Evolutionary conservation across 2,113 vertebrate genomes (phyloP), one percentile per base, ranked within the genome.

Genomic region (Lipophrys pholis): DNA sequence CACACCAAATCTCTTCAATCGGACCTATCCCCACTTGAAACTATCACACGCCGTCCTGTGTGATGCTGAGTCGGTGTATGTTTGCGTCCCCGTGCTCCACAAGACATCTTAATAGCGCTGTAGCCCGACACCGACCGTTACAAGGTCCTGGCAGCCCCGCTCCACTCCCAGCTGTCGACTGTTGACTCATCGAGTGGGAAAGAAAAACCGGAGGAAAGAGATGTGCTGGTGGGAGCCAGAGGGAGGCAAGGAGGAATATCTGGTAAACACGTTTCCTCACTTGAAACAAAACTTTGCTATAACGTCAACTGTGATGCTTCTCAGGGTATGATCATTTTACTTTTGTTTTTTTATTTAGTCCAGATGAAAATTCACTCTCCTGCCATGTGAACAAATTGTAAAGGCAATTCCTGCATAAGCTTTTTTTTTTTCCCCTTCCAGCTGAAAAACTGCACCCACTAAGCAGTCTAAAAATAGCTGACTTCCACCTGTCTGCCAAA

Each of bases 401-500:
- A 82, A 90, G 81, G 84, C 81, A 86, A 82, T 90, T 88, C 81
- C 71, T 59, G 57, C 68, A 46, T 63, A 78, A 86, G 70, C 81
- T 48, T n/a, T 73, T 74, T 80, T 61, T 58, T 64, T 58, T 72
- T 59, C 21, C 21, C 21, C 21, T 30, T 30, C 21, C 35, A 43
- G 49, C 49, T 12, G 8, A 72, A 56, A 83, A 88, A 80, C 46
- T 82, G 80, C 73, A 52, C 77, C 86, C 82, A 87, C 82, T 69
- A 74, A 69, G 78, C 55, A 58, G 56, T 56, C 84, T 87, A 83
- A 85, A 91, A 89, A 90, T 89, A 91, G 68, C 78, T 11, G 49
- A 73, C 84, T 85, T 83, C 78, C 52, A 88, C 80, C 87, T 69
- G 84, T 86, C 85, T 87, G 82, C 80, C 82, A 78, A 77, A 85